phyloP scores from a whole-genome alignment of 2,797 vertebrate species.

The Rhinoraja longicauda region DNA sequence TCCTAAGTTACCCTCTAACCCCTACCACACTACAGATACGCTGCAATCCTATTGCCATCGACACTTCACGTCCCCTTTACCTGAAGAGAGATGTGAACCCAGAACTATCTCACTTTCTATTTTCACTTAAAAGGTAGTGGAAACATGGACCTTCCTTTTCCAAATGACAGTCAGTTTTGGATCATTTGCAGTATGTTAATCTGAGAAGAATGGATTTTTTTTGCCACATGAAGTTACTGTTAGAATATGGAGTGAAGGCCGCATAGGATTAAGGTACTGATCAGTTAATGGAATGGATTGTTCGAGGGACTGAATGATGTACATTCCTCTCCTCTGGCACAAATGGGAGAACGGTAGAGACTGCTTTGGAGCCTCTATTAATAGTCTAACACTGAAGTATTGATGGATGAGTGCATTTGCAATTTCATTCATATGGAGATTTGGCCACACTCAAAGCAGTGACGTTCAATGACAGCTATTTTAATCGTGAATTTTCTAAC shows the following conservation, averaged over 20 bases:
- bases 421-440: conserved; percentile 24
- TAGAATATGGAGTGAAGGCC: background rate
- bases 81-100: too few species aligned
- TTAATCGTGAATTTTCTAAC: background rate
- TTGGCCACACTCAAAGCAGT: background rate
- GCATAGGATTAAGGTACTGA: background rate
- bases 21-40: too few species aligned
- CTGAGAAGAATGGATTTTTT: background rate
- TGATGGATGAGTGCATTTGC: background rate
- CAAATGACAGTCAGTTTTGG: background rate
- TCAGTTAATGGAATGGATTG: background rate
- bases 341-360: background rate
- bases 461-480: background rate
- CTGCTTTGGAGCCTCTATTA: background rate
- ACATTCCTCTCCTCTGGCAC: background rate
- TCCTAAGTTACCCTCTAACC: too few species aligned
- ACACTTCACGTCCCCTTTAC: too few species aligned
- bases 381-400: conserved; percentile 4
- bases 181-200: background rate
- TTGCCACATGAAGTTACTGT: background rate
- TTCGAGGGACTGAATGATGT: background rate
- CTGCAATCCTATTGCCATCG: too few species aligned
- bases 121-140: background rate
- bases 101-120: too few species aligned
- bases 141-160: background rate